Conservation (phyloP, 2,113 vertebrate genomes). For the Tragelaphus imberbis region DNA sequence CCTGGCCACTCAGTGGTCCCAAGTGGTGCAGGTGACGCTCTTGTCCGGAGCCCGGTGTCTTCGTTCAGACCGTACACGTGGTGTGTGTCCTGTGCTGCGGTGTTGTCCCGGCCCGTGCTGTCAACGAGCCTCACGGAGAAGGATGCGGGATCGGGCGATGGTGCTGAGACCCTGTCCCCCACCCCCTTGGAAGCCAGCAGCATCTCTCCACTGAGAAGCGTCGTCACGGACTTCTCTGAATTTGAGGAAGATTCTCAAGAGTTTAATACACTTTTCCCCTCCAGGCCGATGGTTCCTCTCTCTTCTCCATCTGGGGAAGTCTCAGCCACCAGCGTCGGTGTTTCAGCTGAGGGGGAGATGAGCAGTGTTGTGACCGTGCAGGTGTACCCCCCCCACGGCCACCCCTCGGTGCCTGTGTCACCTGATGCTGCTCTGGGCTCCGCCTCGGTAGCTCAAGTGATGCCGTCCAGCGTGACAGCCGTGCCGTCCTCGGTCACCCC, state of each 20-base stretch:
- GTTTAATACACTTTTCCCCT: constrained; percentile 88
- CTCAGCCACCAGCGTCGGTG: not conserved
- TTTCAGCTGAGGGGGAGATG: constrained; percentile 44
- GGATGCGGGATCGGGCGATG: constrained; percentile 89
- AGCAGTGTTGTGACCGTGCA: constrained; percentile 31
- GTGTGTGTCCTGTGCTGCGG: constrained; percentile 75
- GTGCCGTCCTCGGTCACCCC: not conserved
- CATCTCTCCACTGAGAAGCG: constrained; percentile 74
- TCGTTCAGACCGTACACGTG: constrained; percentile 71
- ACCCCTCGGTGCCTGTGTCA: not conserved
- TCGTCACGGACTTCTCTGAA: constrained; percentile 80
- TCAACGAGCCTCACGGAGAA: constrained; percentile 79
- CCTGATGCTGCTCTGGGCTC: not conserved
- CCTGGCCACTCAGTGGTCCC: constrained; percentile 49
- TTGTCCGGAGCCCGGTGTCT: constrained; percentile 78
- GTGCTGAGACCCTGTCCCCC: constrained; percentile 84
- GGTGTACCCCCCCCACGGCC: constrained; percentile 43
- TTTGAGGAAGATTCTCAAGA: constrained; percentile 84
- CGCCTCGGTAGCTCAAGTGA: rapidly evolving
- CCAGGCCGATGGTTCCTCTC: constrained; percentile 82
- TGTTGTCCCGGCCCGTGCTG: constrained; percentile 76
- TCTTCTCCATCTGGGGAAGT: constrained; percentile 75
- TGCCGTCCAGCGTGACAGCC: not conserved
- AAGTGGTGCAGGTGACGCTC: constrained; percentile 35
- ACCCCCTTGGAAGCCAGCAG: constrained; percentile 76